Evolutionary conservation across 1,140 invertebrate species (phyloP), one percentile per base, ranked within the genome.

Genomic region (Pseudoatta argentina): DNA sequence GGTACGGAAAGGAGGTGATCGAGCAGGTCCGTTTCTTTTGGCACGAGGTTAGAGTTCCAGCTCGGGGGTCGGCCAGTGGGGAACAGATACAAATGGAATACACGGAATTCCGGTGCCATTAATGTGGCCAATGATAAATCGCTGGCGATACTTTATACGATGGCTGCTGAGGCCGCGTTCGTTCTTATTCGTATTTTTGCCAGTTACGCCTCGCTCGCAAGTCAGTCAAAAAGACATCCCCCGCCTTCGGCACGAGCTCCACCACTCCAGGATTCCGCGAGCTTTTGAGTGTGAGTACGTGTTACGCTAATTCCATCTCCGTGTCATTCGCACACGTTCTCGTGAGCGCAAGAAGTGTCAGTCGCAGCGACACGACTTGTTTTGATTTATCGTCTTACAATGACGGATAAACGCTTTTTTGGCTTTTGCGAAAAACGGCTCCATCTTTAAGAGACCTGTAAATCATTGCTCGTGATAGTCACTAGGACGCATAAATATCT

Each of bases 41-140:
- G 87, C 87, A 77, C 79, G 86, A 88, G 89, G 91, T 92, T 92
- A 88, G 89, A 92, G 91, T 89, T 91, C 88, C 89, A 72, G 86
- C 69, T 72, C 73, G 21, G 30, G 59, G 66, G 72, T 27, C 48
- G 89, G 89, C 53, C 66, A 30, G 85, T 16, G 88, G 79, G 90
- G 91, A 92, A 93, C 93, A 93, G 93, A 92, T 94, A 94, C 93
- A 94, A 94, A 94, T 94, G 92, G 91, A 94, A 93, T 93, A 94
- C 93, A 94, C 88, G 91, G 88, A 89, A 93, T 92, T 92, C 89
- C 89, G 90, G 88, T 89, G 85, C 92, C 93, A 93, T 93, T 94
- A 94, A 93, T 93, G 92, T 89, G 87, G 83, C 87, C 93, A 89
- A 93, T 94, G 93, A 94, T 94, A 93, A 94, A 94, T 94, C 89